Evolutionary conservation across 2,797 vertebrate species (phyloP).

Genomic region (Peromyscus eremicus): DNA sequence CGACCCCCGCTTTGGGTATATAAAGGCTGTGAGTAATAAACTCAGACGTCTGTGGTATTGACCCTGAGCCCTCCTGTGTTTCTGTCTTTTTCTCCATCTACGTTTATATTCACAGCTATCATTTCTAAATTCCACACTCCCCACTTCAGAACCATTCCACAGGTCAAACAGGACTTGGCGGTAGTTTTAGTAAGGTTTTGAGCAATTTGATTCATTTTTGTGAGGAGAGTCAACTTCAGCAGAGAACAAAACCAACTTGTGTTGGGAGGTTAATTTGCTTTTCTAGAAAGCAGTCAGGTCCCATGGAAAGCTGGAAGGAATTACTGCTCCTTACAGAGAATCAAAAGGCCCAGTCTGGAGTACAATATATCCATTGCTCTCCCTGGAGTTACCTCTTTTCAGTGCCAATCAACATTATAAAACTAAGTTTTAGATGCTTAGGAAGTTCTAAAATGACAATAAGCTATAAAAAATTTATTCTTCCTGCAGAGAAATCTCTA

Average conservation of each 20-base stretch:
- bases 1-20: no score
- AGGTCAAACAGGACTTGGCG: no score
- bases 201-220: conserved; percentile 67
- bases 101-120: no score
- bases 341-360: neutral
- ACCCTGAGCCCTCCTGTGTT: no score
- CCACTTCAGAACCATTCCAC: no score
- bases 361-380: neutral
- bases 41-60: no score
- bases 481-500: neutral
- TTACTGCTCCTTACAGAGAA: conserved; percentile 46
- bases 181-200: neutral
- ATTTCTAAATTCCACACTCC: no score
- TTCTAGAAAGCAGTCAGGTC: conserved; percentile 62
- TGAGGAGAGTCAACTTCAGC: conserved; percentile 36
- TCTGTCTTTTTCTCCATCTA: no score
- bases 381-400: neutral
- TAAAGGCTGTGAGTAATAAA: no score
- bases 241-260: conserved; percentile 31
- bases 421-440: conserved; percentile 57
- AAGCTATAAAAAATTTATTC: neutral
- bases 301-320: conserved; percentile 64
- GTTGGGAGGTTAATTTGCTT: conserved; percentile 68
- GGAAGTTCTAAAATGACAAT: conserved; percentile 11
- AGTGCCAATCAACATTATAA: conserved; percentile 1